Evolutionary conservation across 2,888 invertebrate genomes (phyloP).

Genomic region (Thecocarcelia acutangulata): DNA sequence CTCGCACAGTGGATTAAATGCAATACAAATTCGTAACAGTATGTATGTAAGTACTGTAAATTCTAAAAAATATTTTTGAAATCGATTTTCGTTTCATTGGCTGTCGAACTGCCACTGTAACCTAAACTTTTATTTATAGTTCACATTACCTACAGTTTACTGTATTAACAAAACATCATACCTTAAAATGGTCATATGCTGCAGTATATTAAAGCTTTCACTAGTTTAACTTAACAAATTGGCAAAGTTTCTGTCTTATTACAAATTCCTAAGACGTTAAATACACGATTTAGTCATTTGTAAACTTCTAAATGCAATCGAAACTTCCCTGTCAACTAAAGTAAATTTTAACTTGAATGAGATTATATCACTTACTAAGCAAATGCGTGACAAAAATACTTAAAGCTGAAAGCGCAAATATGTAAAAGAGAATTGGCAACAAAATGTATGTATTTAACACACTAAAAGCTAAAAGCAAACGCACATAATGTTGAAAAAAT

Average conservation of each 20-base stretch:
- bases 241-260: slow-evolving; percentile 16
- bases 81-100: too few relatives aligned
- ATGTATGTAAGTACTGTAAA: too few relatives aligned
- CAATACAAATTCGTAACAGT: too few relatives aligned
- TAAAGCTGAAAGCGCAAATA: slow-evolving; percentile 27
- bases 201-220: slow-evolving; percentile 7
- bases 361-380: slow-evolving; percentile 62
- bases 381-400: slow-evolving; percentile 61
- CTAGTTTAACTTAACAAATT: slow-evolving; percentile 35
- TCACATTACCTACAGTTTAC: too few relatives aligned
- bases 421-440: not conserved
- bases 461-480: not conserved
- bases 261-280: slow-evolving; percentile 47
- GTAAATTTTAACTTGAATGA: slow-evolving; percentile 57
- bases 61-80: too few relatives aligned
- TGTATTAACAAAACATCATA: too few relatives aligned
- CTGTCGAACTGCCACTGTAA: too few relatives aligned
- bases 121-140: too few relatives aligned
- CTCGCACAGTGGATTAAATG: too few relatives aligned
- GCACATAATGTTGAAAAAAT: not conserved
- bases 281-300: slow-evolving; percentile 53
- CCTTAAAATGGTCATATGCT: slow-evolving; percentile 1
- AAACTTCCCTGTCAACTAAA: slow-evolving; percentile 53
- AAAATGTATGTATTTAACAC: slow-evolving; percentile 11
- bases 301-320: slow-evolving; percentile 43